Conservation (phyloP, 2,888 invertebrate species). For the Erpobdella octoculata region DNA sequence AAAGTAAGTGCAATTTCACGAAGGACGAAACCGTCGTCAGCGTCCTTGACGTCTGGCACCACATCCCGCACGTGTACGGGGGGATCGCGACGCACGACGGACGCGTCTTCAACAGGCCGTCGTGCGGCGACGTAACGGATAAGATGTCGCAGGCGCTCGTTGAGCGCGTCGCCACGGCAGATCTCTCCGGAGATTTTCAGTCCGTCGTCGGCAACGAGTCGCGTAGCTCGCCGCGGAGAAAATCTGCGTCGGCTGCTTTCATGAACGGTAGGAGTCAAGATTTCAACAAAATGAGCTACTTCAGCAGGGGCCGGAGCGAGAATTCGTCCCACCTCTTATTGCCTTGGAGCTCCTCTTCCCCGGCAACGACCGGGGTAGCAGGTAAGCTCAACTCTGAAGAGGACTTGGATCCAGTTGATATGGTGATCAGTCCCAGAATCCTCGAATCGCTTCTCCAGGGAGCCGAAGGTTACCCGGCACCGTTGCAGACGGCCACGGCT, state of each 20-base stretch:
- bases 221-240: background rate
- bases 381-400: background rate
- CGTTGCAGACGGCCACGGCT: background rate
- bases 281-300: background rate
- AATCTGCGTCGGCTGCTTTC: background rate
- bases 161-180: background rate
- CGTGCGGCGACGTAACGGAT: background rate
- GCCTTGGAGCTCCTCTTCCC: background rate
- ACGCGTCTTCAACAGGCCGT: background rate
- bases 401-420: slow-evolving; percentile 30
- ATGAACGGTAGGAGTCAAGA: background rate
- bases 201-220: background rate
- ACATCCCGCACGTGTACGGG: slow-evolving; percentile 4
- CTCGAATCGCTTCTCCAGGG: slow-evolving; percentile 36
- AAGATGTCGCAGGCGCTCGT: background rate
- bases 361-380: too few species aligned
- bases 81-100: background rate
- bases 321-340: background rate
- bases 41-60: slow-evolving; percentile 29
- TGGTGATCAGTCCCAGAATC: slow-evolving; percentile 33
- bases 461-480: slow-evolving; percentile 30
- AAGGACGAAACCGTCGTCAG: slow-evolving; percentile 30
- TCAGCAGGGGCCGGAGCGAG: background rate
- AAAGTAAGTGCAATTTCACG: slow-evolving; percentile 28
- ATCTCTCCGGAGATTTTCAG: background rate